These are phyloP conservation scores for Agriotes lineatus DNA, from an alignment of 2,888 invertebrate species.

Conservation along the genomic window DNA sequence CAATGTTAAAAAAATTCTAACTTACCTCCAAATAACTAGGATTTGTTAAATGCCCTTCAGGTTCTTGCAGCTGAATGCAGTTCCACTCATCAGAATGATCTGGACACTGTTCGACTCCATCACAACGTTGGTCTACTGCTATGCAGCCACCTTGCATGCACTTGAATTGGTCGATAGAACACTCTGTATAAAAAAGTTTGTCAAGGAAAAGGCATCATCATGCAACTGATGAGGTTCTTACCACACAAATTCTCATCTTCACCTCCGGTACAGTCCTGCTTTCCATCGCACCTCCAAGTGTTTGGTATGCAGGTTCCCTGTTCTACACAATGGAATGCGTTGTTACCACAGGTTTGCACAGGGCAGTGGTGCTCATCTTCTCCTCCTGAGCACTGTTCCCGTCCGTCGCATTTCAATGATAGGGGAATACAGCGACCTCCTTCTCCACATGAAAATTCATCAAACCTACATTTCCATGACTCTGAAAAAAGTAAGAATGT, in stretches of 20 bases:
- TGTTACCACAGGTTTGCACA: slow-evolving; percentile 66
- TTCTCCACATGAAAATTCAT: slow-evolving; percentile 70
- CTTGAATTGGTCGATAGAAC: slow-evolving; percentile 69
- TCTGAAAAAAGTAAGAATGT: no score
- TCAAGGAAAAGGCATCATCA: no score
- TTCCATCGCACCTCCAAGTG: slow-evolving; percentile 72
- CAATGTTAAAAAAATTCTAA: no score
- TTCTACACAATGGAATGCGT: slow-evolving; percentile 70
- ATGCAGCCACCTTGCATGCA: slow-evolving; percentile 73
- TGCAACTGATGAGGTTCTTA: no score
- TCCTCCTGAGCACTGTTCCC: slow-evolving; percentile 70
- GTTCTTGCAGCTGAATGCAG: slow-evolving; percentile 61
- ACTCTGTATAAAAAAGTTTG: slow-evolving; percentile 65
- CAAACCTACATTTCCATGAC: slow-evolving; percentile 67
- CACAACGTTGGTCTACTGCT: slow-evolving; percentile 67
- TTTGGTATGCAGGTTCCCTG: slow-evolving; percentile 73
- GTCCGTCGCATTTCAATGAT: slow-evolving; percentile 72
- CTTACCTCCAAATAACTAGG: slow-evolving; percentile 27
- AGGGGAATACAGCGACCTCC: slow-evolving; percentile 69
- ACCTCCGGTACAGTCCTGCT: slow-evolving; percentile 69
- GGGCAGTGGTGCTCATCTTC: slow-evolving; percentile 71
- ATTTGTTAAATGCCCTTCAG: slow-evolving; percentile 15
- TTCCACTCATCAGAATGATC: slow-evolving; percentile 76
- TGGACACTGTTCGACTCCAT: slow-evolving; percentile 72
- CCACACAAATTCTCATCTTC: slow-evolving; percentile 73